These are phyloP conservation scores for Drosophila ogumai DNA, from an alignment of 1,140 invertebrate species.

Conservation along the genomic window DNA sequence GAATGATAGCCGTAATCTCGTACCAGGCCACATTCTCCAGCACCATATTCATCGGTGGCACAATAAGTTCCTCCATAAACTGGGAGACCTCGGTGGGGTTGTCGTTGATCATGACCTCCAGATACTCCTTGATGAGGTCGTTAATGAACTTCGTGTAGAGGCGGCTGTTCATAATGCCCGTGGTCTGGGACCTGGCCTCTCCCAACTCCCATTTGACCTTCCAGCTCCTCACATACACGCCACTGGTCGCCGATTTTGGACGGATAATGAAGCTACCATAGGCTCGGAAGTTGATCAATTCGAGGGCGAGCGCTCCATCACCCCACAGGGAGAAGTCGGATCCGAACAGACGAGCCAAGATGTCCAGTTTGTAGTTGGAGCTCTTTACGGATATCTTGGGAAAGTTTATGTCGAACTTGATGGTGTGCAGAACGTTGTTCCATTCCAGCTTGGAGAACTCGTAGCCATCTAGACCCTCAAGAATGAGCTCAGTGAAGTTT, in stretches of 20 bases:
- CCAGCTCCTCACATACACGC: conserved; percentile 56
- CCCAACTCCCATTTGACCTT: conserved; percentile 62
- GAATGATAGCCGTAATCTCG: conserved; percentile 71
- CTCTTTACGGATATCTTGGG: conserved; percentile 51
- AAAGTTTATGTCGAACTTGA: conserved; percentile 74
- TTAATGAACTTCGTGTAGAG: conserved; percentile 63
- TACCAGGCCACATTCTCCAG: conserved; percentile 70
- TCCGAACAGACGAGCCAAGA: conserved; percentile 46
- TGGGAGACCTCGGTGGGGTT: conserved; percentile 61
- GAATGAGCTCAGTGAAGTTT: conserved; percentile 63
- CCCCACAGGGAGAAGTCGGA: conserved; percentile 46
- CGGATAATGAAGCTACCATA: conserved; percentile 72
- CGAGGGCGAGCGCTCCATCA: conserved; percentile 59
- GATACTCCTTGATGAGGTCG: conserved; percentile 63
- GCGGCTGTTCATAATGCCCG: conserved; percentile 59
- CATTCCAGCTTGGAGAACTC: conserved; percentile 64
- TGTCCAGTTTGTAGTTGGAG: conserved; percentile 61
- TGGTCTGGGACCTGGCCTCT: conserved; percentile 56
- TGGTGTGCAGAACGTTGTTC: conserved; percentile 65
- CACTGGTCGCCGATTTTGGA: conserved; percentile 40
- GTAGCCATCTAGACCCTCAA: conserved; percentile 70
- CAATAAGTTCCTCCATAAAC: conserved; percentile 63
- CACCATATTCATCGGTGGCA: conserved; percentile 58
- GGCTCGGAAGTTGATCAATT: conserved; percentile 60
- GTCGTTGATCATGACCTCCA: conserved; percentile 64